Percentiles rank a stretch among this genome's conserved stretches.
These are phyloP conservation scores for Drosophila truncata DNA, from an alignment of 1,140 invertebrate genomes.

Conservation along the genomic window DNA sequence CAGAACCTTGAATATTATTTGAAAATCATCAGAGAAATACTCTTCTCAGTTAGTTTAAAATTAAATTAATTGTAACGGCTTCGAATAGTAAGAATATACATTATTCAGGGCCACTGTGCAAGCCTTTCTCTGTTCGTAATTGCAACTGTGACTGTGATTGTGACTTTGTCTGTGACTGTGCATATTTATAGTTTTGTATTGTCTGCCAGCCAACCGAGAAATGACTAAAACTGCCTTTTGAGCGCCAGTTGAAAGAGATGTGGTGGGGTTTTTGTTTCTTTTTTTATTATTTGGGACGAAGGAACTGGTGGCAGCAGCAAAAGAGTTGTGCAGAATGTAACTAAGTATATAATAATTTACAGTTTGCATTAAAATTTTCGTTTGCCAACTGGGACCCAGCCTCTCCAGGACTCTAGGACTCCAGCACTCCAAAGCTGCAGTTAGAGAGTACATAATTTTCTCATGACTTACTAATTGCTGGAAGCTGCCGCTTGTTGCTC, in stretches of 20 bases:
- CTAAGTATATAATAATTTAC: constrained; percentile 64
- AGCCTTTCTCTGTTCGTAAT: constrained; percentile 9
- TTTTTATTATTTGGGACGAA: not conserved
- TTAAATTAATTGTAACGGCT: not conserved
- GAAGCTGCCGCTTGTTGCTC: constrained; percentile 16
- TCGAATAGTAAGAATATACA: not conserved
- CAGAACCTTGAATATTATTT: not conserved
- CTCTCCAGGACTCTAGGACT: not conserved
- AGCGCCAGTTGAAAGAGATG: constrained; percentile 9
- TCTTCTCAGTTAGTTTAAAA: not conserved
- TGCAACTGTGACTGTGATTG: constrained; percentile 36
- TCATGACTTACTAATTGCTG: constrained; percentile 71
- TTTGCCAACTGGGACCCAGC: constrained; percentile 29
- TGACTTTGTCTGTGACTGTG: constrained; percentile 55
- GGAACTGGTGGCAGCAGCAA: not conserved
- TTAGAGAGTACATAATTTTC: constrained; percentile 47
- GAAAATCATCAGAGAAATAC: not conserved
- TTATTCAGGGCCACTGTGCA: constrained; percentile 18
- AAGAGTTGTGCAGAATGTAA: constrained; percentile 26
- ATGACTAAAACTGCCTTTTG: constrained; percentile 50
- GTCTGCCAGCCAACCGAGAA: constrained; percentile 63
- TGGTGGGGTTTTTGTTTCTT: not conserved
- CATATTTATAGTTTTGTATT: constrained; percentile 80
- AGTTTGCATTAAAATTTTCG: constrained; percentile 50
- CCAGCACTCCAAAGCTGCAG: constrained; percentile 11